Evolutionary conservation across 2,888 invertebrate genomes (phyloP).

Genomic region (Syrphus vitripennis): DNA sequence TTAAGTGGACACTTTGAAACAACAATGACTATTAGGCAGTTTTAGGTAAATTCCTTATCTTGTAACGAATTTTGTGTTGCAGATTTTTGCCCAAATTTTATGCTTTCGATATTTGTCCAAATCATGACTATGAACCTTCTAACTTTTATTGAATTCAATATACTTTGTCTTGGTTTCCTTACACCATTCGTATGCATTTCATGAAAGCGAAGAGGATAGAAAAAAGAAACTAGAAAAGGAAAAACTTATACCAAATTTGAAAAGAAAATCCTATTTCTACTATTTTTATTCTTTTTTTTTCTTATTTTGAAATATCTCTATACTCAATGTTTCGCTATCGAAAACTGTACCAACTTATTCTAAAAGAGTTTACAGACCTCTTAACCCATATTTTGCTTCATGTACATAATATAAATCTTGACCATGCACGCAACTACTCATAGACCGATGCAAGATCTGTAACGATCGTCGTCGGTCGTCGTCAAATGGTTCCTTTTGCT

Average conservation of each 20-base stretch:
- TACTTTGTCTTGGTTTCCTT: neutral
- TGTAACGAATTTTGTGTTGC: neutral
- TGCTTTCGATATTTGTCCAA: no score
- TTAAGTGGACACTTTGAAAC: no score
- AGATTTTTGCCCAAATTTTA: neutral
- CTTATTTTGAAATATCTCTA: neutral
- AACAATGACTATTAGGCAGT: no score
- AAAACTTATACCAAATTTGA: neutral
- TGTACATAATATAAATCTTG: constrained; percentile 66
- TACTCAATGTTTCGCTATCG: constrained; percentile 20
- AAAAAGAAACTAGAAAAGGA: neutral
- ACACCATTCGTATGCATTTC: neutral
- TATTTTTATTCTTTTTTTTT: neutral
- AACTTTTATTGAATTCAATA: neutral
- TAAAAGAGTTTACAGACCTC: constrained; percentile 67
- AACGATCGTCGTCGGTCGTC: constrained; percentile 24
- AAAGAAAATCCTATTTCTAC: constrained; percentile 12
- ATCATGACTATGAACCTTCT: neutral
- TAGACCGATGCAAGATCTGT: constrained; percentile 60
- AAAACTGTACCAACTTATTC: constrained; percentile 37
- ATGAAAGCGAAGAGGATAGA: neutral
- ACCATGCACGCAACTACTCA: constrained; percentile 54
- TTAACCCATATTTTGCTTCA: constrained; percentile 61
- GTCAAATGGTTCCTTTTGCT: constrained; percentile 38
- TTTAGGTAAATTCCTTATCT: no score